A percentile compares a stretch with the other conserved stretches of the same genome.
Evolutionary conservation across 64 coral and sea anemone species (phyloP).

Genomic region (Montipora cactus): DNA sequence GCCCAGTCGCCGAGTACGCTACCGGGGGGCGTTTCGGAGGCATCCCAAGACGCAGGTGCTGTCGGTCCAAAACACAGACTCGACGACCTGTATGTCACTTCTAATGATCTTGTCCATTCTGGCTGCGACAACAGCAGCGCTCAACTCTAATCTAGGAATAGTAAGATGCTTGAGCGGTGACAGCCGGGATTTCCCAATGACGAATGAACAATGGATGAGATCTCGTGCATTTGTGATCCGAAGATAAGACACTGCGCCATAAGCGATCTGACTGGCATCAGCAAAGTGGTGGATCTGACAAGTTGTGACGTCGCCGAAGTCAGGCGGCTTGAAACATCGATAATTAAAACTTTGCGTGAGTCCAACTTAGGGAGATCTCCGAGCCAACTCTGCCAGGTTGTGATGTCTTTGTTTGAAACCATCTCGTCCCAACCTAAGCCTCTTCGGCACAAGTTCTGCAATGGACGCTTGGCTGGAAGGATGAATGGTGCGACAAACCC

Average conservation of each 20-base stretch:
- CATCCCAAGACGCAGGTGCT: too few species aligned
- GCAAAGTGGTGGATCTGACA: conserved; percentile 40
- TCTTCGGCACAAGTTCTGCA: conserved; percentile 26
- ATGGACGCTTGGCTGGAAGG: background rate
- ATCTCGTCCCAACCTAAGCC: conserved; percentile 9
- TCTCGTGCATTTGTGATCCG: conserved; percentile 14
- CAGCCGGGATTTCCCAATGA: conserved; percentile 8
- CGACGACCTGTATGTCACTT: too few species aligned
- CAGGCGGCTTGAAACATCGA: background rate
- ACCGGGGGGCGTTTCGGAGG: too few species aligned
- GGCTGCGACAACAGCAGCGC: too few species aligned
- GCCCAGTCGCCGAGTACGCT: too few species aligned
- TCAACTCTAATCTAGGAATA: conserved; percentile 30
- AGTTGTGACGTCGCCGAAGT: conserved; percentile 15
- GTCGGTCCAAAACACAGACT: too few species aligned
- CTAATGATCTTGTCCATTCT: too few species aligned
- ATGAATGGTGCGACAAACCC: conserved; percentile 37
- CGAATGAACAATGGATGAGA: too few species aligned
- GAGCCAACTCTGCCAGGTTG: conserved; percentile 14
- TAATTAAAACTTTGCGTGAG: background rate
- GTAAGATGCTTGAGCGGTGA: conserved; percentile 23
- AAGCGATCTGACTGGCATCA: conserved; percentile 22
- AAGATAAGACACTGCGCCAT: conserved; percentile 28
- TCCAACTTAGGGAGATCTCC: background rate
- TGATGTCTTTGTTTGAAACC: background rate